Base-by-base conservation (phyloP, 2,113 vertebrate genomes). In the Bettongia penicillata region DNA sequence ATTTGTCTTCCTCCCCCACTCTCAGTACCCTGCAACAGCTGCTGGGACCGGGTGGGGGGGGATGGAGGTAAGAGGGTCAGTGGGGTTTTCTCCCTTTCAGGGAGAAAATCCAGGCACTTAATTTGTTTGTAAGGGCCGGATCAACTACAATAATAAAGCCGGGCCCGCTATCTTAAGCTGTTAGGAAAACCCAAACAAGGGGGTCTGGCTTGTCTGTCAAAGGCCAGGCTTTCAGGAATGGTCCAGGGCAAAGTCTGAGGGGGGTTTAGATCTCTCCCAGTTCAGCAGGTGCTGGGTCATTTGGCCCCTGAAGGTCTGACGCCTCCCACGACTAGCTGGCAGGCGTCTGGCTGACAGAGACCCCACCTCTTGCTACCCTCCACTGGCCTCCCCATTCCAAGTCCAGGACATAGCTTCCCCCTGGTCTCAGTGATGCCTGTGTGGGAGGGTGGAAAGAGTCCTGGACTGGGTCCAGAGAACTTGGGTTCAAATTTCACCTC, bases 61-160 rank as follows among this genome's bases (percentile, higher is more conserved):
- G 7, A 5, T 50, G 68, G 14, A 16, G 37, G 68, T 84, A 23
- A 84, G 68, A 84, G 68, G 68, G n/a, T n/a, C 19, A 0, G 37
- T n/a, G 1, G 37, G 37, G 37, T n/a, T 84, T 84, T 84, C 68
- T 43, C 37, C n/a, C 68, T 84, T 84, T 84, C 68, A 84, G 68
- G 68, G 68, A 84, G 68, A 19, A 84, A 84, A 84, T 84, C 68
- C 68, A 84, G n/a, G 68, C 68, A 84, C 68, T 84, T 84, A 84
- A 84, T 84, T 84, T 84, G 68, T 84, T 84, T 84, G 68, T 84
- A 43, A 84, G 68, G 68, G n/a, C 68, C n/a, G 68, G 68, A 84
- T 84, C 68, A 84, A n/a, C 68, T 84, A 84, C 68, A 84, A 84
- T 84, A 84, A 84, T 84, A 84, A 84, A 84, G 68, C 68, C 68